Evolutionary conservation across 2,797 vertebrate genomes (phyloP).

Genomic region (Triplophysa yarkandensis): DNA sequence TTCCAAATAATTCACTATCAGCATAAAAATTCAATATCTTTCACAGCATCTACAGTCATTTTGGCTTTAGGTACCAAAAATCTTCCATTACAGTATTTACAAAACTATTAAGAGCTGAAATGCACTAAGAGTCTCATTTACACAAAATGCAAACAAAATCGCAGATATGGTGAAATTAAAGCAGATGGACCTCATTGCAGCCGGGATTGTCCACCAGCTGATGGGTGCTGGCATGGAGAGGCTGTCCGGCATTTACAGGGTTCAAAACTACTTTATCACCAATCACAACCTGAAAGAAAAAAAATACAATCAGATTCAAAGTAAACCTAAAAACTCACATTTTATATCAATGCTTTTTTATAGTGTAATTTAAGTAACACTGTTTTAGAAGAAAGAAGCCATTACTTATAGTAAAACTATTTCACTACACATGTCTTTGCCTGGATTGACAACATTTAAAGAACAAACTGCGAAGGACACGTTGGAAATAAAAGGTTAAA

Average conservation of each 20-base stretch:
- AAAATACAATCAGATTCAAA: no score
- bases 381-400: no score
- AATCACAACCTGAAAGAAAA: conserved; percentile 88
- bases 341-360: no score
- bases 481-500: neutral
- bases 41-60: neutral
- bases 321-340: no score
- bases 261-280: conserved; percentile 98
- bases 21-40: conserved; percentile 5
- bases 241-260: conserved; percentile 95
- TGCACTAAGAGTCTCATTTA: neutral
- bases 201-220: conserved; percentile 95
- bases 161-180: neutral
- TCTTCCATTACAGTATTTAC: neutral
- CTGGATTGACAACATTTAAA: neutral
- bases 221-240: conserved; percentile 93
- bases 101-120: neutral
- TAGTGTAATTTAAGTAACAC: no score
- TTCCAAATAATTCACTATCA: neutral
- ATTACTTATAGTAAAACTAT: no score
- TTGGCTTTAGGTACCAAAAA: neutral
- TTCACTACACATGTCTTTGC: no score
- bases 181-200: conserved; percentile 89
- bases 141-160: neutral
- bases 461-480: neutral